phyloP scores from a whole-genome alignment of 2,797 vertebrate genomes.

The Chromis chromis region DNA sequence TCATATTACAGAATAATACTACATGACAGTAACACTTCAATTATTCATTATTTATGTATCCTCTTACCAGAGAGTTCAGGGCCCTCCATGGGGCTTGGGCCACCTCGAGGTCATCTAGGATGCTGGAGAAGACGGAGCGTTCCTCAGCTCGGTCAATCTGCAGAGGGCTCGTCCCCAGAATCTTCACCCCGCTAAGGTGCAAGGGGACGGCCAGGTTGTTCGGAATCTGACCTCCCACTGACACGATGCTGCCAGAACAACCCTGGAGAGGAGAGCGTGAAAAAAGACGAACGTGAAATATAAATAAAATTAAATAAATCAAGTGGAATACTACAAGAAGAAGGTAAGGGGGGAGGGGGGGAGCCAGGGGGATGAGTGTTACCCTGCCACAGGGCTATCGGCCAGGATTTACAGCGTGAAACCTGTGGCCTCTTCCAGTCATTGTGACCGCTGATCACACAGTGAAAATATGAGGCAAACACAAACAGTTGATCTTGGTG shows the following conservation, averaged over 20 bases:
- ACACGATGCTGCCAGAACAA: slow-evolving; percentile 93
- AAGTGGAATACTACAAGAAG: slow-evolving; percentile 10
- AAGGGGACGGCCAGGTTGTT: slow-evolving; percentile 94
- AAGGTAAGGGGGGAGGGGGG: background rate
- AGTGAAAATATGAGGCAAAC: slow-evolving; percentile 52
- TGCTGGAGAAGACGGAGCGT: slow-evolving; percentile 90
- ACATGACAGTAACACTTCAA: background rate
- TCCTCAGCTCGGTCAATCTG: slow-evolving; percentile 94
- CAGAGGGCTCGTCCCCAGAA: slow-evolving; percentile 92
- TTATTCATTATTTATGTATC: slow-evolving; percentile 5
- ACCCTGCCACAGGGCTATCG: slow-evolving; percentile 26
- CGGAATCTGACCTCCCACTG: slow-evolving; percentile 95
- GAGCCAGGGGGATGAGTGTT: background rate
- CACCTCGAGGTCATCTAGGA: slow-evolving; percentile 91
- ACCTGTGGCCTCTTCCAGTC: slow-evolving; percentile 35
- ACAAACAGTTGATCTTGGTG: slow-evolving; percentile 46
- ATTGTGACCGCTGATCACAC: slow-evolving; percentile 45
- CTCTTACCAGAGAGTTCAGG: slow-evolving; percentile 89
- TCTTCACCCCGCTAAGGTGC: slow-evolving; percentile 88
- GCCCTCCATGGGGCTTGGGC: slow-evolving; percentile 95
- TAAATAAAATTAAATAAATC: background rate
- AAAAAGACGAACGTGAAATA: background rate
- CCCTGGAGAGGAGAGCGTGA: slow-evolving; percentile 73
- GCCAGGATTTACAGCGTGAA: slow-evolving; percentile 41
- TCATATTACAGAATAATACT: too few species aligned